Base-by-base conservation (phyloP, 1,140 invertebrate genomes). In the Drosophila miranda region DNA sequence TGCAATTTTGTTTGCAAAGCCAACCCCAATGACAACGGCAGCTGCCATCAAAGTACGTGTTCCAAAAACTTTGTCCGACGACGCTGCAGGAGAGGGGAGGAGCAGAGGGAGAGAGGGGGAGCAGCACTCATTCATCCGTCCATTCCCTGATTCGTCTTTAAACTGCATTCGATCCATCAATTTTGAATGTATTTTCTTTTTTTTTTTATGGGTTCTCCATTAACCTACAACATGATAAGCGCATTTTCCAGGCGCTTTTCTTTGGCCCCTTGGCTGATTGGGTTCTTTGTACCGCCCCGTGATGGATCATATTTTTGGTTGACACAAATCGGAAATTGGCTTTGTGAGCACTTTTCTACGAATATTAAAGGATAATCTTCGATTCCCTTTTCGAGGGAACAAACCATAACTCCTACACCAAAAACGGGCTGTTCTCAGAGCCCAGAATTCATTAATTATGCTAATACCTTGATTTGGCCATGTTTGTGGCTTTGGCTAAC, bases 301-400 rank as follows among this genome's bases (percentile, higher is more conserved):
- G 79, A 83, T 83, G 77, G 79, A 83, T 83, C 72, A 78, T 70
- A 63, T 78, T 82, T 74, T n/a, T n/a, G n/a, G 78, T 83, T 83
- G 79, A 74, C 79, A 83, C 58, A 48, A 60, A 62, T 57, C 79
- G 79, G 79, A 83, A 83, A 83, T 83, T 83, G 83, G 75, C 79
- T 0, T 3, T 16, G 16, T 16, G 16, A 16, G 16, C 16, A 16
- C 16, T 23, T 23, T 23, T 5, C 5, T 23, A 30, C 7, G 2
- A 2, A 3, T 7, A 30, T 8, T 30, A 8, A 30, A 30, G 28
- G 23, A 19, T 19, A 19, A 19, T 19, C 19, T 19, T 19, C 1
- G 2, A 19, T 6, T n/a, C n/a, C n/a, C n/a, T n/a, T n/a, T n/a
- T n/a, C 16, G 16, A 16, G 16, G 16, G 16, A 16, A 16, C 16